Conservation (phyloP, 2,113 vertebrate species). For the Syrmaticus mikado region DNA sequence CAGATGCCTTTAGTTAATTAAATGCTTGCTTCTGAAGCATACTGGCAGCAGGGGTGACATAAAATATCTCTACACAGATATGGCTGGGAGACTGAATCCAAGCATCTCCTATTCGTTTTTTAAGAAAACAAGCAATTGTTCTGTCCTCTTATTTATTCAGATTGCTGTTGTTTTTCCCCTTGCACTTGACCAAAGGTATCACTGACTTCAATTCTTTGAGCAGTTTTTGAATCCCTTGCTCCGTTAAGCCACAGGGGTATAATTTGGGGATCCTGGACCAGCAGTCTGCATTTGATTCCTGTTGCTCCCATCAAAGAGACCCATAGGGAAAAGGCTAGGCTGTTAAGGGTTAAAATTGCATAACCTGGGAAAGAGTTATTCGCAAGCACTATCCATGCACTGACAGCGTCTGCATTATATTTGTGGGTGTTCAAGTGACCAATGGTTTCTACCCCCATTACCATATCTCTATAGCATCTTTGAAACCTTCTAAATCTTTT, state of each 20-base stretch:
- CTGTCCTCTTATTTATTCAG: not conserved
- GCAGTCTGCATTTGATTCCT: not conserved
- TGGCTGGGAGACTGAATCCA: not conserved
- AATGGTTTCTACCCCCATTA: not conserved
- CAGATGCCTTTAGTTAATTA: not conserved
- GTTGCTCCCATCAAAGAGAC: rapidly evolving
- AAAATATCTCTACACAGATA: not conserved
- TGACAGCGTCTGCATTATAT: not conserved
- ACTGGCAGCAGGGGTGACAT: rapidly evolving
- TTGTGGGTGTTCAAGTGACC: not conserved
- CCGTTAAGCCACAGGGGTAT: rapidly evolving
- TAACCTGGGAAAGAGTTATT: not conserved
- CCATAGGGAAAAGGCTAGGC: not conserved
- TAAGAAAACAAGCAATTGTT: not conserved
- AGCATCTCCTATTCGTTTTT: not conserved
- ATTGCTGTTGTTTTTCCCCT: not conserved
- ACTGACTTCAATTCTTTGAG: not conserved
- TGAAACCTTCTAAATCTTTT: not conserved
- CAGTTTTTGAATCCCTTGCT: not conserved
- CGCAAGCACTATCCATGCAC: too few relatives aligned
- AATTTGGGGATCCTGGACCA: rapidly evolving
- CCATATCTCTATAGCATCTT: not conserved
- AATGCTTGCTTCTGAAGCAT: not conserved
- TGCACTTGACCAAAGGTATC: not conserved
- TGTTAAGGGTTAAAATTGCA: not conserved